Percentiles rank a stretch among this genome's conserved stretches.
Evolutionary conservation across 2,888 invertebrate species (phyloP).

Genomic region (Drosophila fungiperda): DNA sequence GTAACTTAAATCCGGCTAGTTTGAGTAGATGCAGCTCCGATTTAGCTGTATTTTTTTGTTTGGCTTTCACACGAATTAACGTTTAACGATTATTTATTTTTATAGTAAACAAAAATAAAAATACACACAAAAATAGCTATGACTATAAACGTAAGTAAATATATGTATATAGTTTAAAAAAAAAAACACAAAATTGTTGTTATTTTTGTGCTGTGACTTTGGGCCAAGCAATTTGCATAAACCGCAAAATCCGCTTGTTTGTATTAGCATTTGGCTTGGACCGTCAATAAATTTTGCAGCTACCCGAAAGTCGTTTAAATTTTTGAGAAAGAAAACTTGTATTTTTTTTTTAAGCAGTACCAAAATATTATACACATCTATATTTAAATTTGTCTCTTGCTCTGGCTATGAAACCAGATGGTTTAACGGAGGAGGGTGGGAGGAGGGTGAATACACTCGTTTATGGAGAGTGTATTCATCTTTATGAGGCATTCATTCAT

Average conservation of each 20-base stretch:
- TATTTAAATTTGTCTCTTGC: constrained; percentile 45
- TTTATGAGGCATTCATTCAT: constrained; percentile 78
- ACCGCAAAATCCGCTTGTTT: constrained; percentile 79
- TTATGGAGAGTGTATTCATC: constrained; percentile 67
- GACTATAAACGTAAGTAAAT: constrained; percentile 16
- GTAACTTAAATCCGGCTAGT: neutral
- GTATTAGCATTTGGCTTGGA: constrained; percentile 67
- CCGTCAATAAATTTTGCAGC: constrained; percentile 65
- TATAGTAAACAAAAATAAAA: constrained; percentile 40
- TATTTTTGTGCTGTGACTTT: constrained; percentile 52
- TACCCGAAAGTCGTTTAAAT: constrained; percentile 49
- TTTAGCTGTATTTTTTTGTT: constrained; percentile 12
- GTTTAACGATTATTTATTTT: constrained; percentile 60
- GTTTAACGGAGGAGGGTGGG: neutral
- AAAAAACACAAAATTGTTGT: constrained; percentile 33
- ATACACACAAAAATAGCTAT: constrained; percentile 2
- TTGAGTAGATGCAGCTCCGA: neutral
- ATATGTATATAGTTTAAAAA: constrained; percentile 16
- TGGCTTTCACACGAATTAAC: constrained; percentile 24
- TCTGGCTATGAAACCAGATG: constrained; percentile 35
- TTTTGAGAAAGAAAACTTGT: constrained; percentile 46
- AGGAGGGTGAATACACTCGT: constrained; percentile 18
- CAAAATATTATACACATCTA: constrained; percentile 26
- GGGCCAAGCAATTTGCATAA: constrained; percentile 67
- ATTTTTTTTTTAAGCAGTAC: constrained; percentile 38